Base-by-base conservation (phyloP, 2,797 vertebrate genomes). In the Margarornis squamiger region DNA sequence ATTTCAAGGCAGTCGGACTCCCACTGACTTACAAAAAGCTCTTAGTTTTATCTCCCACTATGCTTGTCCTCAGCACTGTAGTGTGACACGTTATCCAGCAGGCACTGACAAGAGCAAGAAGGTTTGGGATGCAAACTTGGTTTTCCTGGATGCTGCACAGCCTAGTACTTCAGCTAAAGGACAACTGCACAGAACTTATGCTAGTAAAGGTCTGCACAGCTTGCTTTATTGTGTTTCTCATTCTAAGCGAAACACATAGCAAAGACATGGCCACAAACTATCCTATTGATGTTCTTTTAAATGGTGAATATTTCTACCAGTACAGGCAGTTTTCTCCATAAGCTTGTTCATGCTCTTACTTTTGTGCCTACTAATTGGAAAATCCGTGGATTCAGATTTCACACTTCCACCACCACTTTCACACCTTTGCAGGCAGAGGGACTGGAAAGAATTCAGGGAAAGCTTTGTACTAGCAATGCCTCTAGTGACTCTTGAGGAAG, bases 61-160 rank as follows among this genome's bases (percentile, higher is more conserved):
- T 18, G 55, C 41, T 36, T 58, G 19, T 45, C 67, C 51, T 81
- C 70, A 79, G 76, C 72, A 48, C 38, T 0, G 0, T 67, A 18
- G 45, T 19, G 58, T 30, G 65, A 32, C 58, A 26, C 0, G 0
- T 71, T 59, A 46, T 51, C 80, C 79, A 45, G 59, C 51, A 72
- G 45, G 48, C 45, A 85, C 18, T 0, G 0, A 13, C 26, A 45
- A 9, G 13, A 65, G 14, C 1, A 0, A 8, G 9, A 46, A 41
- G 17, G 23, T 62, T 55, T 81, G 63, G 32, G 80, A 52, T n/a
- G 10, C 63, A 86, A 29, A 68, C 20, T 36, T 48, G 39, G 22
- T n/a, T 55, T 90, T 87, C 43, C 59, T 59, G 75, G 51, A 7
- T 51, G 46, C 58, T 82, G 17, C 22, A 4, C 19, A 49, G 26